Conservation (phyloP, 2,797 vertebrate species). For the Australoheros facetus region DNA sequence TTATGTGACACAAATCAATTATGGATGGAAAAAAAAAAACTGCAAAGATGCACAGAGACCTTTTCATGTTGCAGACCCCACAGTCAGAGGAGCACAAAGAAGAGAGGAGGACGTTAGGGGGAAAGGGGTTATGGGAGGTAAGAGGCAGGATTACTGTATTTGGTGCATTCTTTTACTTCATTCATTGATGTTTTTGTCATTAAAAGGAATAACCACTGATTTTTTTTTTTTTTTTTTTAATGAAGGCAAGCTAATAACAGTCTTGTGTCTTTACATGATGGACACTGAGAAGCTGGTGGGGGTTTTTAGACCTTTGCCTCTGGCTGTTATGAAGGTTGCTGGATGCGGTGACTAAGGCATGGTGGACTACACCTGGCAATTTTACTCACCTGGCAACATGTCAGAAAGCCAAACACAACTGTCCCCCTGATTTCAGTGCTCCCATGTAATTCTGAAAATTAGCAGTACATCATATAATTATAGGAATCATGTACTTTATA, state of each 20-base stretch:
- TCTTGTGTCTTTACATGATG: background rate
- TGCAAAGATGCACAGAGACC: conserved; percentile 29
- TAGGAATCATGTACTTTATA: background rate
- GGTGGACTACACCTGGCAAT: background rate
- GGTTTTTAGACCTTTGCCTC: background rate
- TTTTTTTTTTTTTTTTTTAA: background rate
- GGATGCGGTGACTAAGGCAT: background rate
- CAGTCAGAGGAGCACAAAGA: conserved; percentile 35
- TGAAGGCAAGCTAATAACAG: background rate
- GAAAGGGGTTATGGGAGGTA: background rate
- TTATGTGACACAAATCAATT: conserved; percentile 78
- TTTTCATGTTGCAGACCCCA: conserved; percentile 53
- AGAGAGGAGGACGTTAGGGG: conserved; percentile 5
- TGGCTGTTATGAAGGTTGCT: background rate
- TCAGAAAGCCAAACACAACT: background rate
- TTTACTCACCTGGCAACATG: background rate
- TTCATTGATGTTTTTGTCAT: background rate
- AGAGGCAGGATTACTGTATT: background rate
- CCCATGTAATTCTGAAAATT: background rate
- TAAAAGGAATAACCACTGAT: background rate
- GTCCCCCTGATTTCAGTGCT: background rate
- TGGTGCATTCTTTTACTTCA: background rate
- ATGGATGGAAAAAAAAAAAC: conserved; percentile 57
- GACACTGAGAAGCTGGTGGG: no score
- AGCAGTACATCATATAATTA: background rate